Evolutionary conservation across 2,888 invertebrate genomes (phyloP).

Genomic region (Dioctria rufipes): DNA sequence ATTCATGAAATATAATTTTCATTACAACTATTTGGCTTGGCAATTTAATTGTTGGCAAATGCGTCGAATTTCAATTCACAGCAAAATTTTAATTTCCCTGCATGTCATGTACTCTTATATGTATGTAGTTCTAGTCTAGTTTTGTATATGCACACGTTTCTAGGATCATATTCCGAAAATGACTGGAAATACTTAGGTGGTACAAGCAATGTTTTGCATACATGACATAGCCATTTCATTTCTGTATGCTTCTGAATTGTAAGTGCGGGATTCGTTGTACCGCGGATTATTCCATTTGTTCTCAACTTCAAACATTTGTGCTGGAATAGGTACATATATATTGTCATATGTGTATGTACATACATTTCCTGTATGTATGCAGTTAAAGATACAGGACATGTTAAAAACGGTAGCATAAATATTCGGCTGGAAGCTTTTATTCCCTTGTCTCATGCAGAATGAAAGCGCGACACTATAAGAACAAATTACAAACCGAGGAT

Average conservation of each 20-base stretch:
- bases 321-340: not conserved
- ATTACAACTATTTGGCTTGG: slow-evolving; percentile 18
- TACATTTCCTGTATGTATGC: not conserved
- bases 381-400: not conserved
- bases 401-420: slow-evolving; percentile 27
- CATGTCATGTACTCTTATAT: not conserved
- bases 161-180: slow-evolving; percentile 5
- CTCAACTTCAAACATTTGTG: slow-evolving; percentile 28
- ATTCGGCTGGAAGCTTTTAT: slow-evolving; percentile 21
- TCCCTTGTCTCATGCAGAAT: slow-evolving; percentile 22
- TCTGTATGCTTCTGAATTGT: not conserved
- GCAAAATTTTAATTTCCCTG: not conserved
- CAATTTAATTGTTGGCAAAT: slow-evolving; percentile 12
- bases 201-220: not conserved
- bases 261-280: slow-evolving; percentile 4
- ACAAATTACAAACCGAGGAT: slow-evolving; percentile 17
- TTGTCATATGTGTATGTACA: too few species aligned
- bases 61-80: slow-evolving; percentile 4
- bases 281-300: slow-evolving; percentile 38
- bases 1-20: slow-evolving; percentile 14
- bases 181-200: slow-evolving; percentile 17
- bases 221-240: slow-evolving; percentile 20
- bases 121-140: not conserved
- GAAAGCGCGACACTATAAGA: slow-evolving; percentile 32
- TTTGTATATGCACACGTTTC: not conserved